These are phyloP conservation scores for Sinotaia quadrata DNA, from an alignment of 2,888 invertebrate species.

Conservation along the genomic window DNA sequence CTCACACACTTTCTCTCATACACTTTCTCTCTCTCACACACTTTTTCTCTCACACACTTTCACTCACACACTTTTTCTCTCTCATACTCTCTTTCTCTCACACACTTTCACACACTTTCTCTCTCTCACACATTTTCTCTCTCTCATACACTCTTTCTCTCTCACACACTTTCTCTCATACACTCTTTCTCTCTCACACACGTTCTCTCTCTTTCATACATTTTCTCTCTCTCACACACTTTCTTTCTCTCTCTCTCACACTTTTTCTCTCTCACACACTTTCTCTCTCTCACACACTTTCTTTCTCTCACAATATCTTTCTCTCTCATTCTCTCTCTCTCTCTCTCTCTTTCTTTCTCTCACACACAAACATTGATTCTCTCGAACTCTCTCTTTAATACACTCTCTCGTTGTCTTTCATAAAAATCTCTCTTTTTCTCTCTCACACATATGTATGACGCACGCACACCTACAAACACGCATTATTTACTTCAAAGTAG, in stretches of 20 bases:
- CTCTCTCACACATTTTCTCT: background rate
- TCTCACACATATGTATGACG: too few species aligned
- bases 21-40: background rate
- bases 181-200: background rate
- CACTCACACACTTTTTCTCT: background rate
- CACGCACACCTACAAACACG: background rate
- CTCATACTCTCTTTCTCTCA: background rate
- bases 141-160: background rate
- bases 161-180: background rate
- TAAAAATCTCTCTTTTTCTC: too few species aligned
- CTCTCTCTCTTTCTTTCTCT: too few species aligned
- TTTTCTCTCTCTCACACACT: background rate
- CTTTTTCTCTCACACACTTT: background rate
- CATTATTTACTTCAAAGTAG: too few species aligned
- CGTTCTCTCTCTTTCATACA: background rate
- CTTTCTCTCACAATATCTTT: background rate
- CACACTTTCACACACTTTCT: background rate
- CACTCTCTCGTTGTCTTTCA: too few species aligned
- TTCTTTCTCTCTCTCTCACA: background rate
- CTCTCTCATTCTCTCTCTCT: slow-evolving; percentile 15
- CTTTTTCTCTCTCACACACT: background rate
- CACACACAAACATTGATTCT: too few species aligned
- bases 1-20: background rate
- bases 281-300: background rate
- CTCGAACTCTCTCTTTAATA: too few species aligned